phyloP scores from a whole-genome alignment of 2,797 vertebrate species.

The Dromococcyx pavoninus region DNA sequence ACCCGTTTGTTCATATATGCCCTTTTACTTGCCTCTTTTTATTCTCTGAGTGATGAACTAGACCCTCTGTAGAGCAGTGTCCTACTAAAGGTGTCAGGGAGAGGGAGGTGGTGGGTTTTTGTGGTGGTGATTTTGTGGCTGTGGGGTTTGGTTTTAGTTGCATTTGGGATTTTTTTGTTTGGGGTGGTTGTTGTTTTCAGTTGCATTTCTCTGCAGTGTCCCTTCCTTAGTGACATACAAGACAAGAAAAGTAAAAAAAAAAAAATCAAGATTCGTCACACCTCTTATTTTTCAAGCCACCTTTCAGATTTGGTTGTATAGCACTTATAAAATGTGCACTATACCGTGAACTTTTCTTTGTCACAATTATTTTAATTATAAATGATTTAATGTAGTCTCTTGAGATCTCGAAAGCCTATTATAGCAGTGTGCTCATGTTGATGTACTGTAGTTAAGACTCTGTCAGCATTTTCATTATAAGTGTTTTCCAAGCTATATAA shows the following conservation, averaged over 20 bases:
- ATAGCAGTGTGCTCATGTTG: slow-evolving; percentile 1
- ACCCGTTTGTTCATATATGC: background rate
- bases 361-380: slow-evolving; percentile 58
- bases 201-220: background rate
- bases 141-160: background rate
- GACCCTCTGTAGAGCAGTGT: background rate
- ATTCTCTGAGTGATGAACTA: background rate
- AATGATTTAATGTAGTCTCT: slow-evolving; percentile 52
- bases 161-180: background rate
- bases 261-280: background rate
- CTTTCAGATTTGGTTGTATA: slow-evolving; percentile 38
- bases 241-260: slow-evolving; percentile 6
- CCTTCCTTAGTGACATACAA: background rate
- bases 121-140: background rate
- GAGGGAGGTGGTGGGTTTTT: background rate
- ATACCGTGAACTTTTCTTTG: slow-evolving; percentile 54
- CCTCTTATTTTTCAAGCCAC: slow-evolving; percentile 20
- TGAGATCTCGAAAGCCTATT: slow-evolving; percentile 60
- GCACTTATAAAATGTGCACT: slow-evolving; percentile 37
- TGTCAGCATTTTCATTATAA: slow-evolving; percentile 47
- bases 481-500: slow-evolving; percentile 50
- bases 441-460: slow-evolving; percentile 52
- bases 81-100: background rate
- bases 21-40: slow-evolving; percentile 6
- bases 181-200: background rate